Evolutionary conservation across 2,888 invertebrate species (phyloP), one percentile per base, ranked within the genome.

Genomic region (Ariolimax columbianus): DNA sequence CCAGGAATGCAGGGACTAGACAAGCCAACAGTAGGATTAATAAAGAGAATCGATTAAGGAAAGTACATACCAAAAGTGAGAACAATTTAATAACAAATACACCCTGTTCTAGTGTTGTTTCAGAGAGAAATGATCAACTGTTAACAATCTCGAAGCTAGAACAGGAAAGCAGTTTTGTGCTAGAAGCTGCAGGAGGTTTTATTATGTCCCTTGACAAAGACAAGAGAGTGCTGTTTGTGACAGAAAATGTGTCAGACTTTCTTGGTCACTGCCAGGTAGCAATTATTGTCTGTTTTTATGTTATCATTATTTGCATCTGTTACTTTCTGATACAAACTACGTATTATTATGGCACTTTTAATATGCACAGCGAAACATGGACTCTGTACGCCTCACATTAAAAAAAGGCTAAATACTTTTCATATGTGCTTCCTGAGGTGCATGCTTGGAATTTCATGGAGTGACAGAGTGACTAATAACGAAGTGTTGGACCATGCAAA

Each of bases 191-290:
- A 2, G 36, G 36, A 19, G 82, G 82, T 4, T 82, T 82, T n/a
- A 7, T 82, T 11, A 0, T 82, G 14, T 51, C 70, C 6, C 40
- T 82, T 33, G 82, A 73, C 51, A 47, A 40, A 17, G 38, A 55
- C 33, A 82, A 82, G 17, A 72, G 40, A 19, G 73, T 82, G 23
- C 40, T 82, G 51, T 82, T 55, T 82, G 82, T 73, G 9, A 59
- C 82, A 14, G 73, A 82, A 55, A 82, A 82, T 59, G 73, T 82
- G n/a, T 73, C 40, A n/a, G 40, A 55, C 11, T 73, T 73, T 73
- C 59, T 82, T 30, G 82, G 82, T 9, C 72, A 73, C 33, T 73
- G 47, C 11, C 82, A 82, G 82, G 80, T 80, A 51, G 26, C 14
- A 14, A 9, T 80, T 43, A 1, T 66, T 30, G 17, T n/a, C 26